Percentiles rank a stretch among this genome's conserved stretches.
These are phyloP conservation scores for Campoletis raptor DNA, from an alignment of 2,888 invertebrate genomes.

Conservation along the genomic window DNA sequence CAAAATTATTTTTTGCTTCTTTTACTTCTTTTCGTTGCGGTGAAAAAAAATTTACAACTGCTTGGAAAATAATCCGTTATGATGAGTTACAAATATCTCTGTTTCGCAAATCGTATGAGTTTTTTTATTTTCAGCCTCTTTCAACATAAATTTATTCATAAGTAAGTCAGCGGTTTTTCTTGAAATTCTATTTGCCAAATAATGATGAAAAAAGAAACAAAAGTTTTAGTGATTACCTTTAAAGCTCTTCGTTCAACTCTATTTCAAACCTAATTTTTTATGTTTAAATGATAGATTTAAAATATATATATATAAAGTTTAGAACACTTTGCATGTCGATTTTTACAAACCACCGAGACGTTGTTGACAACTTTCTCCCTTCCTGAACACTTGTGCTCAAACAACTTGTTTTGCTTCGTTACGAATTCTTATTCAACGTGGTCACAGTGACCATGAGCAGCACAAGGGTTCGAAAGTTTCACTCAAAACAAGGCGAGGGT, in stretches of 20 bases:
- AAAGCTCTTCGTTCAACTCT: not conserved
- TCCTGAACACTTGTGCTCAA: constrained; percentile 2
- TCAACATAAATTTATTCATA: not conserved
- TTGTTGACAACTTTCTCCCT: not conserved
- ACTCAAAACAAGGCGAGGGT: constrained; percentile 8
- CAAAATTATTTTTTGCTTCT: constrained; percentile 5
- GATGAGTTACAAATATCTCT: not conserved
- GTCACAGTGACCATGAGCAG: constrained; percentile 31
- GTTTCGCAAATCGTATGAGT: not conserved
- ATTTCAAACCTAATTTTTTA: not conserved
- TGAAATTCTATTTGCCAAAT: not conserved
- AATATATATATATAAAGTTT: not conserved
- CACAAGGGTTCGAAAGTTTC: not conserved
- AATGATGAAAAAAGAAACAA: not conserved
- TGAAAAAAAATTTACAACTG: not conserved
- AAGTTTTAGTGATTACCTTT: not conserved
- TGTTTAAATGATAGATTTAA: not conserved
- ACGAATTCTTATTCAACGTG: constrained; percentile 64
- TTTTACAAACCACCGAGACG: not conserved
- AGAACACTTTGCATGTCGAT: not conserved
- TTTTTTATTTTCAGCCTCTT: not conserved
- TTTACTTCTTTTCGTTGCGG: not conserved
- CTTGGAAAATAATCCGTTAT: not conserved
- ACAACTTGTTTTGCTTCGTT: constrained; percentile 56
- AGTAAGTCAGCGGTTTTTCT: not conserved